phyloP scores from a whole-genome alignment of 2,888 invertebrate genomes.

The Eulithis testata region DNA sequence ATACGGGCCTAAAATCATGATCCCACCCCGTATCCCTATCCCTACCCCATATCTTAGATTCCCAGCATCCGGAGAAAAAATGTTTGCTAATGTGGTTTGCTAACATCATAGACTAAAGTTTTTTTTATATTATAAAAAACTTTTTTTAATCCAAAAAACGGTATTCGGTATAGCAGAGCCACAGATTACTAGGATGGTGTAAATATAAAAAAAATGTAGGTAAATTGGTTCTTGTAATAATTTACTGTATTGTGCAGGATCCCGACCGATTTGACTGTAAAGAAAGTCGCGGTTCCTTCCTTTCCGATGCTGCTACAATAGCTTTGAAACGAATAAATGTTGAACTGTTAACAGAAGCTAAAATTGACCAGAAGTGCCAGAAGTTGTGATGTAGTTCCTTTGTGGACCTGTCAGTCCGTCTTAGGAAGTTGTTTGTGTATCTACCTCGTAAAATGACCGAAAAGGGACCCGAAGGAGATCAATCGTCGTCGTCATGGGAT shows the following conservation, averaged over 20 bases:
- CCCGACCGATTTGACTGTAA: slow-evolving; percentile 1
- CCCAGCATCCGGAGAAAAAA: no score
- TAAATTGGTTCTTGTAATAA: slow-evolving; percentile 40
- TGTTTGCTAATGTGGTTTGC: no score
- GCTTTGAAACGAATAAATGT: slow-evolving; percentile 4
- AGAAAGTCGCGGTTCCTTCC: neutral
- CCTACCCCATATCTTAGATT: no score
- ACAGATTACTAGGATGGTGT: no score
- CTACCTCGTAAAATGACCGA: slow-evolving; percentile 65
- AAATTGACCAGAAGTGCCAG: slow-evolving; percentile 8
- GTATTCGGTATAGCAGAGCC: no score
- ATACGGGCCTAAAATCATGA: no score
- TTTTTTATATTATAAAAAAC: no score
- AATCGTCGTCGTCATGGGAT: slow-evolving; percentile 73
- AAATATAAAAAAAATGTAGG: slow-evolving; percentile 10
- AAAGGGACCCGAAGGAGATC: slow-evolving; percentile 69
- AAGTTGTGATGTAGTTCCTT: slow-evolving; percentile 35
- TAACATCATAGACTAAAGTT: no score
- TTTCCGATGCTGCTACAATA: neutral
- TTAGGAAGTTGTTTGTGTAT: slow-evolving; percentile 22
- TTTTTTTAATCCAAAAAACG: no score
- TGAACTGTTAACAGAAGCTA: neutral
- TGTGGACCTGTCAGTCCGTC: slow-evolving; percentile 34
- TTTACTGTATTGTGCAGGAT: slow-evolving; percentile 27
- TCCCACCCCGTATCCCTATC: no score